Percentiles rank a stretch among this genome's conserved stretches.
These are phyloP conservation scores for Vultur gryphus DNA, from an alignment of 2,797 vertebrate genomes.

Conservation along the genomic window DNA sequence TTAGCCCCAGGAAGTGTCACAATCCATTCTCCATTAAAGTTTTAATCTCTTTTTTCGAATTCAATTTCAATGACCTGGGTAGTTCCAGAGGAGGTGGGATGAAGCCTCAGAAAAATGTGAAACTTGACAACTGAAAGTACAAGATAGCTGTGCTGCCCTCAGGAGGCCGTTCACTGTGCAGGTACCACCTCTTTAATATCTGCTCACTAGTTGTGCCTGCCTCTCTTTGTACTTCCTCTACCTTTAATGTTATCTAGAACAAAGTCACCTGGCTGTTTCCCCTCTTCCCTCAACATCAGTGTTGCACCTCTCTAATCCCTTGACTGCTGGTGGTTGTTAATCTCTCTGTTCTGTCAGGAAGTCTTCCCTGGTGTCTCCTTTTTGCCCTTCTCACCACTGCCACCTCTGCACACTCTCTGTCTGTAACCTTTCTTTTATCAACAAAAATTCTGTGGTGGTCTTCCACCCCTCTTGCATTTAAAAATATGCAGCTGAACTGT, in stretches of 20 bases:
- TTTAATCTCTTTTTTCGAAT: background rate
- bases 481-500: background rate
- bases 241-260: rapidly evolving
- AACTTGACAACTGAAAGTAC: background rate
- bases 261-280: background rate
- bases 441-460: rapidly evolving
- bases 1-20: background rate
- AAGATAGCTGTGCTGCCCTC: background rate
- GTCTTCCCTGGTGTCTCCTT: background rate
- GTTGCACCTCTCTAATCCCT: rapidly evolving
- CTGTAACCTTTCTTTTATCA: background rate
- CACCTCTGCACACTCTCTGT: background rate
- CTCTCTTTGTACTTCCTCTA: background rate
- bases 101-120: background rate
- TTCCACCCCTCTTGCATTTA: rapidly evolving
- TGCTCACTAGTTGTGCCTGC: rapidly evolving
- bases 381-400: background rate
- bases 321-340: background rate
- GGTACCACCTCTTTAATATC: background rate
- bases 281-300: background rate
- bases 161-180: background rate
- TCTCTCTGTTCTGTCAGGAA: background rate
- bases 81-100: background rate
- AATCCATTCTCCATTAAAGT: background rate
- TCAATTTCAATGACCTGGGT: background rate